phyloP scores from a whole-genome alignment of 2,888 invertebrate genomes.

The Cylindroiulus punctatus region DNA sequence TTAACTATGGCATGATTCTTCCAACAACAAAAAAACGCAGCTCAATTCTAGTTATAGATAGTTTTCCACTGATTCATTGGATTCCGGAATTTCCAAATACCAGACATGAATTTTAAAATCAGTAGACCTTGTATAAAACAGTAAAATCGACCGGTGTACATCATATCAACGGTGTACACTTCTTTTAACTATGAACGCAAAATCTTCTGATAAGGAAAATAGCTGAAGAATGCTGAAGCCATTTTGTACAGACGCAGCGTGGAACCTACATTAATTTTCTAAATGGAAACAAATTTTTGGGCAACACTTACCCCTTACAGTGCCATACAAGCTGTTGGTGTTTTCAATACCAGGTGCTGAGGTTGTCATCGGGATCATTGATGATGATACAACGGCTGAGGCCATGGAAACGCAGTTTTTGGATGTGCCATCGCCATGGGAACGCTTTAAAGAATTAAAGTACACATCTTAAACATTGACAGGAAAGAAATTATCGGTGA shows the following conservation, averaged over 20 bases:
- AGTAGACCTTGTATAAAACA: not conserved
- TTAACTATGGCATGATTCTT: not conserved
- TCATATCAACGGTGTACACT: not conserved
- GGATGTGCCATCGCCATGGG: not conserved
- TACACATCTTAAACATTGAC: not conserved
- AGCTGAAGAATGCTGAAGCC: not conserved
- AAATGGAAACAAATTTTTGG: not conserved
- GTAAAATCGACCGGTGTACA: not conserved
- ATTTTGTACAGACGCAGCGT: too few species aligned
- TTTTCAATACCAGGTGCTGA: not conserved
- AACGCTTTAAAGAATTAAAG: not conserved
- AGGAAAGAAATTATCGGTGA: not conserved
- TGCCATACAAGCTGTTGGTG: not conserved
- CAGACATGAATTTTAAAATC: not conserved
- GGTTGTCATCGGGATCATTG: not conserved
- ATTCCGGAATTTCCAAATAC: not conserved
- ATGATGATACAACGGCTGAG: conserved; percentile 5
- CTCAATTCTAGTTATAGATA: not conserved
- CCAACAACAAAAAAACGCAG: not conserved
- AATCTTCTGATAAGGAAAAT: too few species aligned
- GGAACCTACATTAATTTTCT: too few species aligned
- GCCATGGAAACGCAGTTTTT: conserved; percentile 15
- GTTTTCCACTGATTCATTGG: not conserved
- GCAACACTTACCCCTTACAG: not conserved
- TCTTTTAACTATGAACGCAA: not conserved